Evolutionary conservation across 2,888 invertebrate species (phyloP).

Genomic region (Plemyria rubiginata): DNA sequence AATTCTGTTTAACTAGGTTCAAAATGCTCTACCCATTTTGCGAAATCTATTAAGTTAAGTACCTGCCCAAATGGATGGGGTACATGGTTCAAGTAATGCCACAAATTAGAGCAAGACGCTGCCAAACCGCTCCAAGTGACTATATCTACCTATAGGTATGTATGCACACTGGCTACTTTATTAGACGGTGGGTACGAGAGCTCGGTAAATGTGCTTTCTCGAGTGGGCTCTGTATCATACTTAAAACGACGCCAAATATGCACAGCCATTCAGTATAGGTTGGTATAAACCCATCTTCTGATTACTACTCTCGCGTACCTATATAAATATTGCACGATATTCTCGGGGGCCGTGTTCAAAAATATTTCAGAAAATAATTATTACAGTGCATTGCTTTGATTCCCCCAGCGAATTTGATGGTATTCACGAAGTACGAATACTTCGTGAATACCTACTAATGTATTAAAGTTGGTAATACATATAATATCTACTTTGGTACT

Average conservation of each 20-base stretch:
- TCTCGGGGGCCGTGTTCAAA: constrained; percentile 11
- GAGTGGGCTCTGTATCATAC: constrained; percentile 53
- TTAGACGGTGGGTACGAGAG: constrained; percentile 38
- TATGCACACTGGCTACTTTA: constrained; percentile 39
- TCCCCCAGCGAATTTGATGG: constrained; percentile 3
- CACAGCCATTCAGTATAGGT: constrained; percentile 57
- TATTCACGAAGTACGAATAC: too few species aligned
- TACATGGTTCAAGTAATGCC: constrained; percentile 31
- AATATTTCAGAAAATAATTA: constrained; percentile 3
- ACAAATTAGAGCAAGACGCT: constrained; percentile 33
- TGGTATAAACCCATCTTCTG: constrained; percentile 34
- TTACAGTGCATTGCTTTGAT: constrained; percentile 12
- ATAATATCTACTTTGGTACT: too few species aligned
- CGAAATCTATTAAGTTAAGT: constrained; percentile 29
- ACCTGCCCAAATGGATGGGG: constrained; percentile 26
- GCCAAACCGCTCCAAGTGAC: constrained; percentile 26
- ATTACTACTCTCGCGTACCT: constrained; percentile 26
- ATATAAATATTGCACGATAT: constrained; percentile 16
- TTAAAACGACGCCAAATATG: constrained; percentile 57
- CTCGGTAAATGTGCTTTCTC: constrained; percentile 41
- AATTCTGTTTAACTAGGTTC: constrained; percentile 10
- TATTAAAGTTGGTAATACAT: too few species aligned
- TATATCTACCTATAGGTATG: constrained; percentile 13
- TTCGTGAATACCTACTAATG: too few species aligned
- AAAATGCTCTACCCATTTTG: constrained; percentile 17